Percentiles rank a stretch among this genome's conserved stretches.
Conservation (phyloP, 2,888 invertebrate genomes). For the Seira musarum region DNA sequence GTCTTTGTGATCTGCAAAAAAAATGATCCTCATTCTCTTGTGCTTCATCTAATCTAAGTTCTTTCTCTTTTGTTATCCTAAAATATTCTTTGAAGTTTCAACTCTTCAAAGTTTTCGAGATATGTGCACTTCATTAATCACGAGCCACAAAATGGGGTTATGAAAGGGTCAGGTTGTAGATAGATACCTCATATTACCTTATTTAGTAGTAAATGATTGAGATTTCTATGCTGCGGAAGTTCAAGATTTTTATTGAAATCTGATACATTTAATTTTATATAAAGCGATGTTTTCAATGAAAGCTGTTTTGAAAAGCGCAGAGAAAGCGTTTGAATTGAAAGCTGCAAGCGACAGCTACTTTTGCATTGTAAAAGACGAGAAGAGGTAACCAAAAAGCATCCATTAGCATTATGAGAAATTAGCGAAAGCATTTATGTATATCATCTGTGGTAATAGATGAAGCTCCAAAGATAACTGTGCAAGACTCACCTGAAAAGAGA, state of each 20-base stretch:
- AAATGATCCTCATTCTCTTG: background rate
- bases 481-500: conserved; percentile 50
- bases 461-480: conserved; percentile 24
- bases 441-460: background rate
- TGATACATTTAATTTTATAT: no score
- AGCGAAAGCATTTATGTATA: background rate
- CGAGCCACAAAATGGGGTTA: background rate
- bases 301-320: no score
- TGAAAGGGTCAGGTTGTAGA: no score
- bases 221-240: no score
- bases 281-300: no score
- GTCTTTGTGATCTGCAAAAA: background rate
- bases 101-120: background rate
- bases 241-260: no score
- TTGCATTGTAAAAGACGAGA: no score
- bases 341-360: background rate
- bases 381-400: no score
- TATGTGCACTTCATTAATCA: background rate
- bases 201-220: no score
- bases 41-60: background rate
- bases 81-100: background rate
- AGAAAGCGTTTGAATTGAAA: background rate
- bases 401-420: no score
- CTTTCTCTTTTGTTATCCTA: background rate
- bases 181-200: no score